Evolutionary conservation across 2,888 invertebrate species (phyloP).

Genomic region (Xestobium rufovillosum): DNA sequence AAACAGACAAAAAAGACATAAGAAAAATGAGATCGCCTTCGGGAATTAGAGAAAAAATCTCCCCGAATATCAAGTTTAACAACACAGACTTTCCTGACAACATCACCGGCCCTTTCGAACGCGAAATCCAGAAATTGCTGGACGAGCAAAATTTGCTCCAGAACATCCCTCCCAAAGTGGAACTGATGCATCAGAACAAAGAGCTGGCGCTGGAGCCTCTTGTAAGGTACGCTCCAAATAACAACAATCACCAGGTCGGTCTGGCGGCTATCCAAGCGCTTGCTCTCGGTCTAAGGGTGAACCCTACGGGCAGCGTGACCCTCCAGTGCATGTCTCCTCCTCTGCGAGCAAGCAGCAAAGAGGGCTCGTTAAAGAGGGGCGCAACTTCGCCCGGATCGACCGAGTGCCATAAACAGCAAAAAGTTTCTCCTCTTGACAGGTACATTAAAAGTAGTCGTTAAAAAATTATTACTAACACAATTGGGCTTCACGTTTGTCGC

Average conservation of each 20-base stretch:
- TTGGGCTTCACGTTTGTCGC: no score
- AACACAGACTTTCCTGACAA: conserved; percentile 47
- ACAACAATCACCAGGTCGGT: conserved; percentile 65
- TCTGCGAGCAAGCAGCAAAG: conserved; percentile 45
- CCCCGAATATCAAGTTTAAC: conserved; percentile 47
- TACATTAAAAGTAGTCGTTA: no score
- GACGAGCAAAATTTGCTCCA: conserved; percentile 63
- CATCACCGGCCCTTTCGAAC: conserved; percentile 61
- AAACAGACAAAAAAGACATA: conserved; percentile 59
- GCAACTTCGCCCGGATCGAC: conserved; percentile 34
- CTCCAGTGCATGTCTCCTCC: conserved; percentile 40
- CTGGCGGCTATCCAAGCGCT: conserved; percentile 72
- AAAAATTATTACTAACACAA: conserved; percentile 23
- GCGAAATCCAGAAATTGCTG: conserved; percentile 70
- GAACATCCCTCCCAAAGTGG: conserved; percentile 53
- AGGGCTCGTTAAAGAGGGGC: conserved; percentile 36
- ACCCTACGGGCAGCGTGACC: conserved; percentile 40
- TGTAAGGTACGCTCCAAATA: conserved; percentile 45
- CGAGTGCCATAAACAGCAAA: conserved; percentile 41
- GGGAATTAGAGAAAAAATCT: conserved; percentile 42
- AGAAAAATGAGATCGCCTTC: conserved; percentile 47
- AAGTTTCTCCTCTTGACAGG: conserved; percentile 43
- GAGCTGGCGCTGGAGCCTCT: conserved; percentile 49
- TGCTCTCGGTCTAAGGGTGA: conserved; percentile 46
- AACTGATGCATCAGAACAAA: conserved; percentile 54